phyloP scores from a whole-genome alignment of 1,140 invertebrate species.

The Spodoptera frugiperda region DNA sequence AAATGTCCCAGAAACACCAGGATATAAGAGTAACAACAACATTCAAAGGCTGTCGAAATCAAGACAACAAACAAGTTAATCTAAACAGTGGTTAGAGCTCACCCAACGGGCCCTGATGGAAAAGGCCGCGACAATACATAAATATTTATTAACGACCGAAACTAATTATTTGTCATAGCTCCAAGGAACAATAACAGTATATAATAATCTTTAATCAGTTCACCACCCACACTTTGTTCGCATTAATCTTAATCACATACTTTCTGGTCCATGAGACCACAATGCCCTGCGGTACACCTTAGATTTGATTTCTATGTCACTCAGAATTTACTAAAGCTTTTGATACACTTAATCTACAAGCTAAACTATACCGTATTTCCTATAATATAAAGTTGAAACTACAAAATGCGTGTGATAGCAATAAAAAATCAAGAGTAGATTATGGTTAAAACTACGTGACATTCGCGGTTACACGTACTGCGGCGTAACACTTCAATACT shows the following conservation, averaged over 20 bases:
- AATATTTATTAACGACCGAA: constrained; percentile 45
- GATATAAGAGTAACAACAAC: background rate
- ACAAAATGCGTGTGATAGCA: constrained; percentile 14
- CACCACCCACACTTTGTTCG: constrained; percentile 36
- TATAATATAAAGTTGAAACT: constrained; percentile 2
- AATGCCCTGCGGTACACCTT: constrained; percentile 36
- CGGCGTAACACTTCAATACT: constrained; percentile 67
- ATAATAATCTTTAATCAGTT: constrained; percentile 39
- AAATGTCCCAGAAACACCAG: background rate
- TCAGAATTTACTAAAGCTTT: constrained; percentile 43
- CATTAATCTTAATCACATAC: constrained; percentile 53
- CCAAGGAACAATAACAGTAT: constrained; percentile 31
- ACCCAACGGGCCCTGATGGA: constrained; percentile 3
- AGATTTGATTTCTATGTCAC: constrained; percentile 40
- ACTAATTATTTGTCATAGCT: constrained; percentile 45
- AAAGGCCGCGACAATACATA: constrained; percentile 38
- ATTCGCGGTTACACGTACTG: constrained; percentile 67
- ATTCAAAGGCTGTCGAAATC: background rate
- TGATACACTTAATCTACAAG: constrained; percentile 14
- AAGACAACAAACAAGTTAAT: constrained; percentile 24
- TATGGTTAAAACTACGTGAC: constrained; percentile 71
- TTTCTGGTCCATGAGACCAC: constrained; percentile 44
- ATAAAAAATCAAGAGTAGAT: constrained; percentile 66
- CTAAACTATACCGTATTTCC: background rate
- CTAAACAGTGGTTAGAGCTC: background rate